Evolutionary conservation across 2,797 vertebrate genomes (phyloP).

Genomic region (Arremon aurantiirostris): DNA sequence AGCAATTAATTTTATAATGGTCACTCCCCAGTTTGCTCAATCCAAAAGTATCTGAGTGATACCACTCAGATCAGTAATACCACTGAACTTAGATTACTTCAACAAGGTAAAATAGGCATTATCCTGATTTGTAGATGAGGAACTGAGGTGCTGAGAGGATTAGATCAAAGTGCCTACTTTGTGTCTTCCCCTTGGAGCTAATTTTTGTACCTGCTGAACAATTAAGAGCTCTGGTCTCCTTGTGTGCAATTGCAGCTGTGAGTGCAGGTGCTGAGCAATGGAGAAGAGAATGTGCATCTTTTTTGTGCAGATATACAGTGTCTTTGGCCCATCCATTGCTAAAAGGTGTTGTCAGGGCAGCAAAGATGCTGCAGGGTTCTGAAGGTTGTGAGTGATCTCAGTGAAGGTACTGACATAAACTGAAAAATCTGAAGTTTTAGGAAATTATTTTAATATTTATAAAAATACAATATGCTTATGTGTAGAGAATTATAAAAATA

Average conservation of each 20-base stretch:
- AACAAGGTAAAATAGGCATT: neutral
- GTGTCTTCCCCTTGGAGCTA: neutral
- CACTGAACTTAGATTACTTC: neutral
- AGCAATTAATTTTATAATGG: neutral
- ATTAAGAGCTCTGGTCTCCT: neutral
- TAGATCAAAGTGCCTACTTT: neutral
- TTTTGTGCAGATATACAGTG: neutral
- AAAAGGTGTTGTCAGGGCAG: neutral
- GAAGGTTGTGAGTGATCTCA: neutral
- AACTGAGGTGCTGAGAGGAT: neutral
- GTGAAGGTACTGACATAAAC: neutral
- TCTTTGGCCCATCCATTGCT: neutral
- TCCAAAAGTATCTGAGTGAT: neutral
- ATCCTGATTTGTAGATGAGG: neutral
- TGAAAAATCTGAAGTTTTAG: neutral
- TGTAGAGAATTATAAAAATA: neutral
- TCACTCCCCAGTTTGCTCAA: neutral
- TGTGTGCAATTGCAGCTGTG: neutral
- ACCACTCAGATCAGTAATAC: neutral
- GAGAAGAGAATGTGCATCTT: neutral
- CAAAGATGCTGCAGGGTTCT: neutral
- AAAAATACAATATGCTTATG: neutral
- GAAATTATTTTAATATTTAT: neutral
- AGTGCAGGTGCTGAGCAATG: neutral
- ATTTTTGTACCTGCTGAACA: neutral